Percentiles rank a stretch among this genome's conserved stretches.
These are phyloP conservation scores for Eupithecia tripunctaria DNA, from an alignment of 2,888 invertebrate species.

Conservation along the genomic window DNA sequence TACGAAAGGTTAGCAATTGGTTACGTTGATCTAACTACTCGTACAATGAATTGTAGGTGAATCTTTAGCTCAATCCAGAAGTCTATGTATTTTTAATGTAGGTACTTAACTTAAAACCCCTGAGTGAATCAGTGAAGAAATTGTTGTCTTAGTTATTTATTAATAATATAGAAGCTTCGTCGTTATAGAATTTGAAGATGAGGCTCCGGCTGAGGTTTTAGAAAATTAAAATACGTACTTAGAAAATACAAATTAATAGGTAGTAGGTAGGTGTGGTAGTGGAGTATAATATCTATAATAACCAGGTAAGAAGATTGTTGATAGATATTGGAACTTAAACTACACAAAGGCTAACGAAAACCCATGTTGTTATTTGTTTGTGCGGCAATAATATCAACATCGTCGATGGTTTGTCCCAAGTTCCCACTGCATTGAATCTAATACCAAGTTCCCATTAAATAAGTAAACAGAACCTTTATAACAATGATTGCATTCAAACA, in stretches of 20 bases:
- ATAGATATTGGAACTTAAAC: neutral
- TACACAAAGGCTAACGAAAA: neutral
- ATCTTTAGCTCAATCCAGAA: neutral
- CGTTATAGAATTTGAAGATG: neutral
- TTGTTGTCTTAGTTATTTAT: neutral
- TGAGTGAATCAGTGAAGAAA: neutral
- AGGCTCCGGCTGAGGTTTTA: neutral
- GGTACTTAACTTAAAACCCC: neutral
- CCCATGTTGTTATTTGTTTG: neutral
- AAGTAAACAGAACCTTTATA: neutral
- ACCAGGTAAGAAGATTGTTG: neutral
- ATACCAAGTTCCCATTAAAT: neutral
- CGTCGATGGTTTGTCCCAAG: neutral
- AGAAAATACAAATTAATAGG: neutral
- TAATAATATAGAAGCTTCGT: neutral
- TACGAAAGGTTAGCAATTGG: slow-evolving; percentile 56
- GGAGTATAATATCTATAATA: neutral
- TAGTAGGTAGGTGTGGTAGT: neutral
- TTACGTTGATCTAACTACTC: neutral
- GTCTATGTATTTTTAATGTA: neutral
- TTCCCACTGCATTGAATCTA: neutral
- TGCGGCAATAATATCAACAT: neutral
- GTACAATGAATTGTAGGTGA: neutral
- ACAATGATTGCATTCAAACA: neutral
- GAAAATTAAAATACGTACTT: too few species aligned